Base-by-base conservation (phyloP, 1,140 invertebrate species). In the Drosophila insularis region DNA sequence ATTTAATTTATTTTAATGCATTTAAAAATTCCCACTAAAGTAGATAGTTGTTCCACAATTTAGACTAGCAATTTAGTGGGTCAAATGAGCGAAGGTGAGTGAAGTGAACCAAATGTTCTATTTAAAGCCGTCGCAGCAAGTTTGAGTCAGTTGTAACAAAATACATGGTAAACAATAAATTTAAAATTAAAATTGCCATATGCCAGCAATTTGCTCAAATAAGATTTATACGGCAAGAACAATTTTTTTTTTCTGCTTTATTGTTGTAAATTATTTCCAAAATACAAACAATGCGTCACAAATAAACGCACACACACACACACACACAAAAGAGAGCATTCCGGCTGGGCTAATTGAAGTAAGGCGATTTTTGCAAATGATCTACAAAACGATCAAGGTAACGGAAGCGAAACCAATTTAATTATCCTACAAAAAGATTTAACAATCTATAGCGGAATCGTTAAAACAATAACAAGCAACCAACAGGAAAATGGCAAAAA, bases 241-340 rank as follows among this genome's bases (percentile, higher is more conserved):
- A 75, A 66, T 68, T 62, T 35, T 59, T 63, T 77, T 31, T 63
- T 80, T 68, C 77, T 66, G 66, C 53, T 50, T 63, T 54, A 54
- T 32, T 58, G 67, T 76, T 72, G 61, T 61, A 81, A 79, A 75
- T 78, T 78, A 69, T 81, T 84, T 86, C 71, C 55, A 71, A 86
- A 87, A 86, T 71, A 68, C 87, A 86, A 80, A 74, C 79, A 77
- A 77, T 86, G 81, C 81, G 78, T 86, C 81, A 86, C 72, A 71
- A 70, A 53, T 17, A n/a, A n/a, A 46, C 43, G 19, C 14, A 46
- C 40, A 14, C n/a, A 43, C 37, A 10, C 11, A 11, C 37, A 13
- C 6, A 46, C 43, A 8, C 14, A 46, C 40, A 11, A 2, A 11
- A 8, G 17, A 19, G 6, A 46, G 6, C 17, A 66, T 86, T 71